phyloP scores from a whole-genome alignment of 2,888 invertebrate species.

The Drosophila subquinaria region DNA sequence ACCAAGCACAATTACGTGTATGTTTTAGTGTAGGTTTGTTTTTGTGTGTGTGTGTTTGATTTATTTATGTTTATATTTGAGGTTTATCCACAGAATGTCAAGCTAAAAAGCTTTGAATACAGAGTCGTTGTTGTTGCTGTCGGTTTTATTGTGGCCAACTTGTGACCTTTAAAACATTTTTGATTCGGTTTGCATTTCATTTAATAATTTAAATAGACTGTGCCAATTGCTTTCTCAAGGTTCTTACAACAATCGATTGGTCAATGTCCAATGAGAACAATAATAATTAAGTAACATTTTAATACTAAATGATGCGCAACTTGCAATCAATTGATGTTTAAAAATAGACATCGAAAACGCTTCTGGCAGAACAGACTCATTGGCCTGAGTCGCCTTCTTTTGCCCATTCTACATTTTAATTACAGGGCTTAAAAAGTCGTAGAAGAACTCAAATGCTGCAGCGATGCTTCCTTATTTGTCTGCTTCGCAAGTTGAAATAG shows the following conservation, averaged over 20 bases:
- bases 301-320: background rate
- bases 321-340: background rate
- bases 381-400: no score
- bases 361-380: no score
- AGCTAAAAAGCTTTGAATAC: slow-evolving; percentile 23
- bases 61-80: slow-evolving; percentile 53
- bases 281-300: background rate
- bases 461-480: background rate
- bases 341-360: background rate
- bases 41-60: slow-evolving; percentile 29
- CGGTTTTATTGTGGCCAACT: slow-evolving; percentile 10
- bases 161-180: slow-evolving; percentile 23
- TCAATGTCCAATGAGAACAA: slow-evolving; percentile 12
- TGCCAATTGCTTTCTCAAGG: slow-evolving; percentile 51
- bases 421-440: no score
- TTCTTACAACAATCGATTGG: slow-evolving; percentile 42
- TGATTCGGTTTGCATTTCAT: slow-evolving; percentile 27
- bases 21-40: slow-evolving; percentile 15
- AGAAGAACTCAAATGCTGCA: background rate
- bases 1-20: slow-evolving; percentile 24
- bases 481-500: background rate
- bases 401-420: no score
- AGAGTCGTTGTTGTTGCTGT: slow-evolving; percentile 9
- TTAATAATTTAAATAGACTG: slow-evolving; percentile 52
- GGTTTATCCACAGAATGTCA: slow-evolving; percentile 49